Evolutionary conservation across 2,797 vertebrate genomes (phyloP).

Genomic region (Microctenopoma steveboyesi): DNA sequence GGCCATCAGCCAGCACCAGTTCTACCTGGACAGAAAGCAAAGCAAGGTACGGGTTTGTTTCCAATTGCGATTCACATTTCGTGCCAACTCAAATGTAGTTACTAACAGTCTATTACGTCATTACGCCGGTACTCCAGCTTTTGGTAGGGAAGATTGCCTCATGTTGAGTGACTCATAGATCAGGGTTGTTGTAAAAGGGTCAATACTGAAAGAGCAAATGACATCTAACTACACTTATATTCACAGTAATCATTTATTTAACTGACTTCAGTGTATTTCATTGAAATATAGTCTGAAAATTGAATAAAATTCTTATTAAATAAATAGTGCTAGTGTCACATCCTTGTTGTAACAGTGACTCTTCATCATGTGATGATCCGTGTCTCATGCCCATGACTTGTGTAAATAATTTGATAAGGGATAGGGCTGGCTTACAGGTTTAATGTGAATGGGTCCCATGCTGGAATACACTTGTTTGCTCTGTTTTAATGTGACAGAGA

Average conservation of each 20-base stretch:
- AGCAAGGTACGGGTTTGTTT: slow-evolving; percentile 90
- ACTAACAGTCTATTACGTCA: neutral
- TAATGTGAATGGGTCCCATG: neutral
- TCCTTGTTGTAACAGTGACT: slow-evolving; percentile 24
- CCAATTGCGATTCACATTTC: neutral
- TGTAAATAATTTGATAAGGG: slow-evolving; percentile 28
- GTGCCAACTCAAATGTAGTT: neutral
- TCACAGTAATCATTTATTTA: neutral
- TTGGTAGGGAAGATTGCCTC: slow-evolving; percentile 7
- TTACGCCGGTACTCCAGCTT: neutral
- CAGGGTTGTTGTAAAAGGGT: neutral
- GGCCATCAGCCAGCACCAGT: slow-evolving; percentile 99
- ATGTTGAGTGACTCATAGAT: neutral
- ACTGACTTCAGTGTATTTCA: neutral
- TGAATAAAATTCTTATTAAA: neutral
- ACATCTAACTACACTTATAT: neutral
- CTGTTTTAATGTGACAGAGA: neutral
- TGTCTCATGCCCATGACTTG: slow-evolving; percentile 30
- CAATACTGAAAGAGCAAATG: neutral
- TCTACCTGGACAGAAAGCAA: slow-evolving; percentile 97
- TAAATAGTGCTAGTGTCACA: slow-evolving; percentile 16
- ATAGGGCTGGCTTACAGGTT: neutral
- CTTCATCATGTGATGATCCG: slow-evolving; percentile 50
- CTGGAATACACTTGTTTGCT: neutral
- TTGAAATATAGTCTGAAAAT: slow-evolving; percentile 3